Conservation (phyloP, 2,797 vertebrate species). For the Lutra lutra region DNA sequence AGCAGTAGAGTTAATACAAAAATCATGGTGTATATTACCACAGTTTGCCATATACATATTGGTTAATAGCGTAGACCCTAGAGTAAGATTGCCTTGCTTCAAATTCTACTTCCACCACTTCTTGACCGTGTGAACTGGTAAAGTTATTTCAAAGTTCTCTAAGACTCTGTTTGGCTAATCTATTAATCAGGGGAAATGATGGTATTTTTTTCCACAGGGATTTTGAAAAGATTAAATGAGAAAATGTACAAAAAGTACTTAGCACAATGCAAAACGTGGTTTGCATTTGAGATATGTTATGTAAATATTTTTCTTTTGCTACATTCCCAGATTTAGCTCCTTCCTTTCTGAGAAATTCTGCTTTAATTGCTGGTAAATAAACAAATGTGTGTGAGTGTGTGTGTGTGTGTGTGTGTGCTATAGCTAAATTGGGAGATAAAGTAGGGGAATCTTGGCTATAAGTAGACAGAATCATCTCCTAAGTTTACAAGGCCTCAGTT, state of each 20-base stretch:
- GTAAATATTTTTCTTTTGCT: constrained; percentile 47
- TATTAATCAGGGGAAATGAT: background rate
- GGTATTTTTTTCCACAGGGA: background rate
- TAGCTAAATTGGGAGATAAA: background rate
- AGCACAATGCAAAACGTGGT: background rate
- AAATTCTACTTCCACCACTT: background rate
- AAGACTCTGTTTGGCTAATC: background rate
- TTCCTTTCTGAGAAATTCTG: constrained; percentile 14
- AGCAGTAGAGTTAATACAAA: background rate
- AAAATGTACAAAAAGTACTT: background rate
- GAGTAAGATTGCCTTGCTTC: background rate
- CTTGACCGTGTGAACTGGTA: background rate
- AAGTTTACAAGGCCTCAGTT: background rate
- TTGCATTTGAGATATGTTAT: background rate
- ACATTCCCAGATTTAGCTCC: constrained; percentile 3
- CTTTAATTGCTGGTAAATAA: constrained; percentile 18
- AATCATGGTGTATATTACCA: background rate
- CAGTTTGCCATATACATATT: background rate
- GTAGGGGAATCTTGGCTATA: background rate
- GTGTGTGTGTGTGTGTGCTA: background rate
- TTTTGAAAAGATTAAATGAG: constrained; percentile 34
- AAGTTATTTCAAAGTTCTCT: background rate
- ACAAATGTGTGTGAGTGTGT: background rate
- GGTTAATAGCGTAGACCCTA: background rate
- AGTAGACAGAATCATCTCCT: background rate